phyloP scores from a whole-genome alignment of 2,888 invertebrate species.

The Ophion slaviceki region DNA sequence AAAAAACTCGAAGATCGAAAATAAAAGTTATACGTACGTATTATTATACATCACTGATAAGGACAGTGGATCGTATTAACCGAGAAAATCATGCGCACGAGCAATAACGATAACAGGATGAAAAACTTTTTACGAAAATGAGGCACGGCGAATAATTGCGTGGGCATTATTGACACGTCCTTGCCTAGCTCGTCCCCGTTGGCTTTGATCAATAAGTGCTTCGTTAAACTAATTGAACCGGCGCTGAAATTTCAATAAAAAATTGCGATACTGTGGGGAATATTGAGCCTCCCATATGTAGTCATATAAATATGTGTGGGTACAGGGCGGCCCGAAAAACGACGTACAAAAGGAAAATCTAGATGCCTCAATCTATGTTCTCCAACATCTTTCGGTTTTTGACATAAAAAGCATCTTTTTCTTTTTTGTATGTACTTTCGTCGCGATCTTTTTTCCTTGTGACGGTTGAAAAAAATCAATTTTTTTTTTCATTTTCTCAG shows the following conservation, averaged over 20 bases:
- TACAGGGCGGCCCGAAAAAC: background rate
- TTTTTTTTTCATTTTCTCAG: too few species aligned
- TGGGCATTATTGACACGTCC: conserved; percentile 11
- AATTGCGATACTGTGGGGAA: conserved; percentile 5
- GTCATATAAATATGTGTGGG: background rate
- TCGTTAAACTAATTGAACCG: conserved; percentile 3
- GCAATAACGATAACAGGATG: background rate
- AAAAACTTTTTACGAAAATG: background rate
- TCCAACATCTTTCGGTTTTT: too few species aligned
- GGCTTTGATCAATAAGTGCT: conserved; percentile 2
- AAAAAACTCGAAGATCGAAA: background rate
- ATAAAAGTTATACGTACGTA: background rate
- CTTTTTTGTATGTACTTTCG: too few species aligned
- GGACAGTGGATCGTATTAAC: background rate
- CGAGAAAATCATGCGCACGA: background rate
- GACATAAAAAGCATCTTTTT: background rate
- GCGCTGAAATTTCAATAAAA: conserved; percentile 8
- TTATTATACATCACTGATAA: background rate
- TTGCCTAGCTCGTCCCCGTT: background rate
- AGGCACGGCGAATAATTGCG: conserved; percentile 5
- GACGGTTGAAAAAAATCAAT: too few species aligned
- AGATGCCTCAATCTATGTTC: too few species aligned
- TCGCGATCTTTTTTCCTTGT: too few species aligned
- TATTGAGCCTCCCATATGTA: background rate
- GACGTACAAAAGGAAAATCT: background rate